Evolutionary conservation across 2,888 invertebrate species (phyloP), one percentile per base, ranked within the genome.

Genomic region (Trichopria drosophilae): DNA sequence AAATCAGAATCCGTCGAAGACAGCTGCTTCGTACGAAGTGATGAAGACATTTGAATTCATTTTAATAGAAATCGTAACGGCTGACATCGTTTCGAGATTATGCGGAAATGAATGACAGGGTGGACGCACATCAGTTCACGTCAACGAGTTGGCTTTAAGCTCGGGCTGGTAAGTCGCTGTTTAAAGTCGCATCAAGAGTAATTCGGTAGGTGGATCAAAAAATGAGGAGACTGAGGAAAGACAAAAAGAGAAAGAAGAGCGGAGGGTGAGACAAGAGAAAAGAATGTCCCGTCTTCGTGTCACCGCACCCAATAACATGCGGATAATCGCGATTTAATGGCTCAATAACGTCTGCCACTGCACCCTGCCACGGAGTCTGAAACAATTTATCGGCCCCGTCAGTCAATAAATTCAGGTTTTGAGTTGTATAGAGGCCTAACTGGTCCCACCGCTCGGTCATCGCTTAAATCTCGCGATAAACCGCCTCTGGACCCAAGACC

Each of bases 251-350:
- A 46, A 43, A n/a, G 6, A 18, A 39, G 23, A 16, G n/a, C n/a
- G 10, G 28, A 31, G 31, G 20, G 19, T 45, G 32, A 32, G 40
- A 24, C 46, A 23, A 41, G 42, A 51, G 42, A 49, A 60, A 63
- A 62, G 59, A 62, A 59, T 51, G 64, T 55, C 52, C 51, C 55
- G 43, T 63, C 60, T 59, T 44, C 56, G 61, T 68, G 68, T 67
- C 68, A 66, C 64, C 64, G 62, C 59, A 55, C 46, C 66, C 71
- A 68, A 71, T 71, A 71, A 67, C 66, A 64, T 59, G 60, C 59
- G 59, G 62, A 65, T 71, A 71, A 71, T 71, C 68, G 69, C 65
- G 60, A 71, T 71, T 71, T 71, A 71, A 71, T 71, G 66, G 69
- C 68, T 68, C 71, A 71, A 71, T 71, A 71, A 71, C 69, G 65